These are phyloP conservation scores for Trachelus troglodyta DNA, from an alignment of 2,888 invertebrate genomes.

Conservation along the genomic window DNA sequence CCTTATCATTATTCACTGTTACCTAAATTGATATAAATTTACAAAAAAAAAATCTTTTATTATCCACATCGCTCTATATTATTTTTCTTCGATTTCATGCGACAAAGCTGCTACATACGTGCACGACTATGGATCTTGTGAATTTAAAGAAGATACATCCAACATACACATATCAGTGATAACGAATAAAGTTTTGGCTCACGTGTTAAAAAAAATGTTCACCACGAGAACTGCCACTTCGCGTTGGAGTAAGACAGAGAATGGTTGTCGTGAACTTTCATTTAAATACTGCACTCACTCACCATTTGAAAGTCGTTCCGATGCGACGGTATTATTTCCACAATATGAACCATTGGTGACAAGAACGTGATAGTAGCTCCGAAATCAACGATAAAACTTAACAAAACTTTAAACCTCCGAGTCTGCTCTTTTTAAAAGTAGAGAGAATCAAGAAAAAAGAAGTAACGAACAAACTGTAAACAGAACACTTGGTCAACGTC, in stretches of 20 bases:
- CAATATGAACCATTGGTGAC: constrained; percentile 65
- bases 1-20: background rate
- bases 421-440: background rate
- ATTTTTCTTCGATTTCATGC: background rate
- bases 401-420: background rate
- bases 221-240: background rate
- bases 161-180: background rate
- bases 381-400: background rate
- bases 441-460: background rate
- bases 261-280: background rate
- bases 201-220: background rate
- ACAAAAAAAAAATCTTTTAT: background rate
- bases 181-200: background rate
- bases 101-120: background rate
- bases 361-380: constrained; percentile 16
- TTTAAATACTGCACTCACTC: constrained; percentile 37
- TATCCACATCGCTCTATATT: background rate
- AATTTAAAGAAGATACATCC: background rate
- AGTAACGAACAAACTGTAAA: background rate
- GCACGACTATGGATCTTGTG: background rate
- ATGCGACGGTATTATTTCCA: constrained; percentile 64
- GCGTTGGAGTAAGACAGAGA: background rate
- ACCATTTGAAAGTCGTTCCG: constrained; percentile 65
- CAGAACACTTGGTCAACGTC: background rate
- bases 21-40: background rate